Percentiles rank a stretch among this genome's conserved stretches.
These are phyloP conservation scores for Ameiurus melas DNA, from an alignment of 2,113 vertebrate genomes.

Conservation along the genomic window DNA sequence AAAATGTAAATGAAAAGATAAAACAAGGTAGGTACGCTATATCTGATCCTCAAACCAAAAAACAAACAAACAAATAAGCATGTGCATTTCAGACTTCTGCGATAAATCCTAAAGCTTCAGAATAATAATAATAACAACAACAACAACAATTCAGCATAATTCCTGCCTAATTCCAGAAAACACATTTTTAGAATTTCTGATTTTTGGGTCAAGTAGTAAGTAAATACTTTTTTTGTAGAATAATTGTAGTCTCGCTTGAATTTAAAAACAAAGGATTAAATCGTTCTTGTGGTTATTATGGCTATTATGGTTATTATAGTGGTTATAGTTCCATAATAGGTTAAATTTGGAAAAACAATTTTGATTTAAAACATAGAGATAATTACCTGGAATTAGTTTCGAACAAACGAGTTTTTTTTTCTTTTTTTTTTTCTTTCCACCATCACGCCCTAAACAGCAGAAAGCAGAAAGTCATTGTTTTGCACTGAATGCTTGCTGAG, in stretches of 20 bases:
- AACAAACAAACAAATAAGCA: not conserved
- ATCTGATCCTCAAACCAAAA: not conserved
- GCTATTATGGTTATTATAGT: not conserved
- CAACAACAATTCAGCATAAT: not conserved
- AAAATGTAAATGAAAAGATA: not conserved
- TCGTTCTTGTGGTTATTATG: not conserved
- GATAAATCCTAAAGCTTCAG: not conserved
- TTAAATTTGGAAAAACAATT: not conserved
- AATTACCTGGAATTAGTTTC: conserved; percentile 1
- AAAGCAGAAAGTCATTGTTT: conserved; percentile 63
- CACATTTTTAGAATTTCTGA: not conserved
- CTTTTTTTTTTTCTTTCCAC: not conserved
- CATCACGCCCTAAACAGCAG: conserved; percentile 17
- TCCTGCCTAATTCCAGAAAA: not conserved
- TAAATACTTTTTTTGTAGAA: not conserved
- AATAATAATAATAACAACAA: not conserved
- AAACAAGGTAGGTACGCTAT: no score
- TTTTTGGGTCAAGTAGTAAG: not conserved
- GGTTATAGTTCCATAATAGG: not conserved
- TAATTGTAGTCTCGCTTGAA: not conserved
- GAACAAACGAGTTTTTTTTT: not conserved
- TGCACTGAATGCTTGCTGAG: conserved; percentile 74
- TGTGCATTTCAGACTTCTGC: not conserved
- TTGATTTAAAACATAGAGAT: not conserved
- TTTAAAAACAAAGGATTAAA: not conserved